Evolutionary conservation across 2,113 vertebrate genomes (phyloP), one percentile per base, ranked within the genome.

Genomic region (Austrofundulus limnaeus): DNA sequence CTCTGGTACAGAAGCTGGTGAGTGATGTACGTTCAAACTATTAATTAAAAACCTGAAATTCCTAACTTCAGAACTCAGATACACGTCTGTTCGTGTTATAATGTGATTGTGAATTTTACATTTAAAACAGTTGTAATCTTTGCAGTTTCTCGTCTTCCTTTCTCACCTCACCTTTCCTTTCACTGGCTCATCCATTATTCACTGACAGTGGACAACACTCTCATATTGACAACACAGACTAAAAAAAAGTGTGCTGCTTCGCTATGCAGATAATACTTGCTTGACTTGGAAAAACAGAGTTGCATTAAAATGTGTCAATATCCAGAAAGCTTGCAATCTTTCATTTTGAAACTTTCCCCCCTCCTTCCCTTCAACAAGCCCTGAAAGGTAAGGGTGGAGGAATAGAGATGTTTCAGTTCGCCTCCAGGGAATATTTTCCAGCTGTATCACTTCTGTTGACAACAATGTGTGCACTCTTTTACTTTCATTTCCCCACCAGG

Each of bases 181-280:
- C 58, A 68, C 79, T 66, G 53, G 46, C 66, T 90, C 80, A 85
- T 84, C 78, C 77, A 88, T 89, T 84, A 89, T 88, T 87, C 82
- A 86, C 59, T 47, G 61, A 66, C 39, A 2, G 61, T 56, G 71
- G 76, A 77, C 82, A 71, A 71, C 82, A 58, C 72, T 49, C 71
- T 70, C 66, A 20, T 75, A 79, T 72, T 19, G 63, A 77, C 76
- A 61, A 52, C 53, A 77, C 43, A 70, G 34, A 39, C 50, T 66
- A 17, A 23, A 70, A 75, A 28, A 61, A 63, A 21, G 41, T 55
- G 41, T 61, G 38, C 39, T 11, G 61, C 73, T 67, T 56, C 56
- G 61, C 70, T 72, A 75, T 85, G 82, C 70, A 81, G 66, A 83
- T 78, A 72, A 78, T 70, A 71, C 64, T 75, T 69, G 73, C 73